Evolutionary conservation across 2,113 vertebrate genomes (phyloP).

Genomic region (Chionodraco myersi): DNA sequence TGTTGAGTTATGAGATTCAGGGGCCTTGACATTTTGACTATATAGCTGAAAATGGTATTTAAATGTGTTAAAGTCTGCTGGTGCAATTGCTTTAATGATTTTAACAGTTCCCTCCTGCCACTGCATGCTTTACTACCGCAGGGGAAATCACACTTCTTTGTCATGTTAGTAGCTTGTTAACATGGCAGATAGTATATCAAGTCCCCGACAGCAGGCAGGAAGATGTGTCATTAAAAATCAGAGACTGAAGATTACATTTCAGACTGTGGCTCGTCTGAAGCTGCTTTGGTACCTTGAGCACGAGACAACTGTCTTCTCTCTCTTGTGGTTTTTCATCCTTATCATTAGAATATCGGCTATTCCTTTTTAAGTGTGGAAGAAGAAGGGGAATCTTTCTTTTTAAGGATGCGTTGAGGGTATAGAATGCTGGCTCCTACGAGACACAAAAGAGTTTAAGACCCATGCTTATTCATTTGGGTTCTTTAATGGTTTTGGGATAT

Average conservation of each 20-base stretch:
- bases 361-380: constrained; percentile 24
- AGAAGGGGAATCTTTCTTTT: constrained; percentile 24
- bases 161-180: constrained; percentile 69
- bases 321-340: constrained; percentile 68
- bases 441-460: constrained; percentile 45
- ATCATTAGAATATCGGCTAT: constrained; percentile 65
- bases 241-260: constrained; percentile 59
- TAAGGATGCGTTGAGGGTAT: constrained; percentile 22
- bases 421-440: constrained; percentile 29
- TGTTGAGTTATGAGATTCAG: constrained; percentile 14
- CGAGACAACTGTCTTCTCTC: constrained; percentile 40
- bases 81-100: constrained; percentile 51
- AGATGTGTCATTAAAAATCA: constrained; percentile 68
- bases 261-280: constrained; percentile 50
- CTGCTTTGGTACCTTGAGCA: constrained; percentile 30
- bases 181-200: constrained; percentile 69
- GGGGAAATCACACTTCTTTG: constrained; percentile 48
- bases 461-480: constrained; percentile 61
- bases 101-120: constrained; percentile 46
- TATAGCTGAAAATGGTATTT: constrained; percentile 28
- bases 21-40: not conserved
- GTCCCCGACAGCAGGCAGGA: constrained; percentile 32
- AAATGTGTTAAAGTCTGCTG: constrained; percentile 31
- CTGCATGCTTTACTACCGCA: constrained; percentile 16
- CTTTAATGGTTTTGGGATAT: constrained; percentile 75